These are phyloP conservation scores for Connochaetes taurinus DNA, from an alignment of 2,113 vertebrate species.

Conservation along the genomic window DNA sequence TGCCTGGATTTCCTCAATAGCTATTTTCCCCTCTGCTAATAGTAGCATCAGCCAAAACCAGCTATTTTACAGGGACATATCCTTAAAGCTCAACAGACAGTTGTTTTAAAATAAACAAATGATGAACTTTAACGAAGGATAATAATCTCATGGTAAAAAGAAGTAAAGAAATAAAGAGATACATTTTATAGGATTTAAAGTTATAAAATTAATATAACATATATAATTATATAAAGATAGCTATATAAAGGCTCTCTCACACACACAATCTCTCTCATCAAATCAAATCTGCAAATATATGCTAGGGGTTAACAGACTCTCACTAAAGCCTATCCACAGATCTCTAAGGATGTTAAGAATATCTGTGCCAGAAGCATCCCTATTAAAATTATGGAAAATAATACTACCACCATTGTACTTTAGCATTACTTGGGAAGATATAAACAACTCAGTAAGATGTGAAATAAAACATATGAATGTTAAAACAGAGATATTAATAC, in stretches of 20 bases:
- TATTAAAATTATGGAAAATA: background rate
- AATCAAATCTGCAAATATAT: background rate
- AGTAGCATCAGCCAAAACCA: background rate
- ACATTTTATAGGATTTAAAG: conserved; percentile 1
- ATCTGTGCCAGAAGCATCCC: background rate
- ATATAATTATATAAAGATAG: background rate
- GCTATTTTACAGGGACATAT: background rate
- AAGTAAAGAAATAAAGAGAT: background rate
- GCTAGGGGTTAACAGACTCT: background rate
- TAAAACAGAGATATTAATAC: background rate
- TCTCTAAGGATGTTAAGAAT: background rate
- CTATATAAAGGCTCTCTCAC: background rate
- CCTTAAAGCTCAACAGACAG: background rate
- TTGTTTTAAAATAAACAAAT: conserved; percentile 21
- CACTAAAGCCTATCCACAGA: background rate
- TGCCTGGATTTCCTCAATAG: background rate
- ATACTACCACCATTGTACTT: background rate
- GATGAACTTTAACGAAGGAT: background rate
- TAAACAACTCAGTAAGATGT: background rate
- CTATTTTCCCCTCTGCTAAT: background rate
- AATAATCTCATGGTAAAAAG: background rate
- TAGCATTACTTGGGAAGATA: background rate
- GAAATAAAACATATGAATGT: background rate
- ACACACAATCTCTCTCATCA: background rate
- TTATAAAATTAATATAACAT: background rate